Percentiles rank a stretch among this genome's conserved stretches.
These are phyloP conservation scores for Adelognathus sp. DNA, from an alignment of 2,888 invertebrate species.

Conservation along the genomic window DNA sequence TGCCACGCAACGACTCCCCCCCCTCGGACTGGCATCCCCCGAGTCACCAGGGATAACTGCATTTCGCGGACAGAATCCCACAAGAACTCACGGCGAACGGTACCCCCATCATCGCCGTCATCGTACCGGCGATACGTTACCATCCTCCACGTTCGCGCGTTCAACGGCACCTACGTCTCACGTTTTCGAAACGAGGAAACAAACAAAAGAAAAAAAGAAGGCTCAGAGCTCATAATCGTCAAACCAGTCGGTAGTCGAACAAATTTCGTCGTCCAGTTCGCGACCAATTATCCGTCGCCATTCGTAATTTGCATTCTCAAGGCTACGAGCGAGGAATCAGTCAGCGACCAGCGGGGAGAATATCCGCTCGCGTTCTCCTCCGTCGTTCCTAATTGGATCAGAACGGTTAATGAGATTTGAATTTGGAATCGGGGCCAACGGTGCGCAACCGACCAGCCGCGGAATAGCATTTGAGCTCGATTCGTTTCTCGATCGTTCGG, in stretches of 20 bases:
- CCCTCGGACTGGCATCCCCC: slow-evolving; percentile 65
- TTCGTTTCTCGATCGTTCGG: slow-evolving; percentile 20
- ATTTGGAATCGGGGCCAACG: slow-evolving; percentile 72
- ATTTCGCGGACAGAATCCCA: slow-evolving; percentile 80
- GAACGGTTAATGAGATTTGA: slow-evolving; percentile 76
- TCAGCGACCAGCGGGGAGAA: too few species aligned
- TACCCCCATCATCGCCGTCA: slow-evolving; percentile 67
- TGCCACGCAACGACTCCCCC: background rate
- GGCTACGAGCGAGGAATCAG: too few species aligned
- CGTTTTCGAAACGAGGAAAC: too few species aligned
- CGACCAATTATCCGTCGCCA: background rate
- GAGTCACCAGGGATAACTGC: slow-evolving; percentile 79
- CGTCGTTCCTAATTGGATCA: slow-evolving; percentile 74
- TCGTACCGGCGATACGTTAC: slow-evolving; percentile 54
- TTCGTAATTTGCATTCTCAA: slow-evolving; percentile 32
- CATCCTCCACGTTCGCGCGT: slow-evolving; percentile 42
- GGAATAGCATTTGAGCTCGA: slow-evolving; percentile 19
- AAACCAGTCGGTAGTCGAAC: background rate
- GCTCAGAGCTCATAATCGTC: background rate
- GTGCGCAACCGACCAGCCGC: slow-evolving; percentile 54
- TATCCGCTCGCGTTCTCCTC: too few species aligned
- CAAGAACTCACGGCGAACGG: slow-evolving; percentile 80
- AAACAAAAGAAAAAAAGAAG: too few species aligned
- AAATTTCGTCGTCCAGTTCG: background rate
- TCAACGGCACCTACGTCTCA: slow-evolving; percentile 54